These are phyloP conservation scores for Phyllotis vaccarum DNA, from an alignment of 2,797 vertebrate species.

Conservation along the genomic window DNA sequence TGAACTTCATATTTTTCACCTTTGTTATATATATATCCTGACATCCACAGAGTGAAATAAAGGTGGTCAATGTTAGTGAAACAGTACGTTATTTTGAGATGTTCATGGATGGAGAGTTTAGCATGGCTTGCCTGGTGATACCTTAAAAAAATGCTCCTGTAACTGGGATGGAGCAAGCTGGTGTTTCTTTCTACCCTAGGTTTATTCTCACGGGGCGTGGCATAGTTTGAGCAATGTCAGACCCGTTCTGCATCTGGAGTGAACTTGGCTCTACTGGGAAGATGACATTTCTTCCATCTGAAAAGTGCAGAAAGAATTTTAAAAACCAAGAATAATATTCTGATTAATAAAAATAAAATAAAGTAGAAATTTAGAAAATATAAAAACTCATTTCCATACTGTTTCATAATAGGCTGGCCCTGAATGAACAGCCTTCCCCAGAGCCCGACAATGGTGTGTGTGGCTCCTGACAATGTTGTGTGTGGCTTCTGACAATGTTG, in stretches of 20 bases:
- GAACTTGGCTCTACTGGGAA: background rate
- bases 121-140: background rate
- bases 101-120: background rate
- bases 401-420: background rate
- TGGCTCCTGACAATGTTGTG: no score
- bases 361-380: slow-evolving; percentile 1
- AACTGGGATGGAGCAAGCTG: background rate
- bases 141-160: background rate
- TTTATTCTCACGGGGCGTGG: background rate
- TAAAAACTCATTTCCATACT: background rate
- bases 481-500: no score
- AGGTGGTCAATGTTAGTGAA: background rate
- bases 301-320: background rate
- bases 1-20: slow-evolving; percentile 32
- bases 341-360: background rate
- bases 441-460: accelerated
- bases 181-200: background rate
- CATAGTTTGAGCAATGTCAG: background rate
- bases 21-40: background rate
- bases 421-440: background rate
- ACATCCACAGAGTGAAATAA: background rate
- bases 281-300: background rate
- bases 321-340: background rate
- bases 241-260: background rate
- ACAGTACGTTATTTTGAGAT: slow-evolving; percentile 35